Evolutionary conservation across 2,888 invertebrate species (phyloP).

Genomic region (Theodoxus fluviatilis): DNA sequence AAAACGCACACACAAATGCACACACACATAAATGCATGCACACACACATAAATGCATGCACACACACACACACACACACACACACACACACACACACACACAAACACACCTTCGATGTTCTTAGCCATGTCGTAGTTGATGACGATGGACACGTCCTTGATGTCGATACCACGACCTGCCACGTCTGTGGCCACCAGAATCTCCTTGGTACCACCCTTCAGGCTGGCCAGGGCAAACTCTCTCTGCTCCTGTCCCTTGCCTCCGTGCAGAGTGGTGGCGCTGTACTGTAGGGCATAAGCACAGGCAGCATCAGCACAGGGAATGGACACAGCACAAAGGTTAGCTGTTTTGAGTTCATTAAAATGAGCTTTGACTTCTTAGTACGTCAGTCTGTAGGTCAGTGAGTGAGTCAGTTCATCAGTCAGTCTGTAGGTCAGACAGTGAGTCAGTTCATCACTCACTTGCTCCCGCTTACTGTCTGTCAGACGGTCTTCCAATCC

Average conservation of each 20-base stretch:
- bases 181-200: conserved; percentile 99
- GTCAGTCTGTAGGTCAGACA: too few species aligned
- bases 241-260: conserved; percentile 99
- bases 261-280: conserved; percentile 96
- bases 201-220: conserved; percentile 95
- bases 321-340: background rate
- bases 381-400: too few species aligned
- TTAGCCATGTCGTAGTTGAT: conserved; percentile 99
- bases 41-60: background rate
- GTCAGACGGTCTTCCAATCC: too few species aligned
- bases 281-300: conserved; percentile 71
- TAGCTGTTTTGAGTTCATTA: too few species aligned
- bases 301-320: conserved; percentile 37
- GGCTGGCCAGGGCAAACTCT: conserved; percentile 95
- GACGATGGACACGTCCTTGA: conserved; percentile 98
- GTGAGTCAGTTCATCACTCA: too few species aligned
- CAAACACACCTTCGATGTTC: conserved; percentile 77
- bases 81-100: conserved; percentile 66
- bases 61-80: background rate
- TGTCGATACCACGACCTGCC: conserved; percentile 99
- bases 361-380: too few species aligned
- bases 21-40: too few species aligned
- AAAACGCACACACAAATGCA: too few species aligned
- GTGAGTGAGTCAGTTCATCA: too few species aligned
- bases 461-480: too few species aligned